These are phyloP conservation scores for Drosophila ficusphila DNA, from an alignment of 1,140 invertebrate species.

Conservation along the genomic window DNA sequence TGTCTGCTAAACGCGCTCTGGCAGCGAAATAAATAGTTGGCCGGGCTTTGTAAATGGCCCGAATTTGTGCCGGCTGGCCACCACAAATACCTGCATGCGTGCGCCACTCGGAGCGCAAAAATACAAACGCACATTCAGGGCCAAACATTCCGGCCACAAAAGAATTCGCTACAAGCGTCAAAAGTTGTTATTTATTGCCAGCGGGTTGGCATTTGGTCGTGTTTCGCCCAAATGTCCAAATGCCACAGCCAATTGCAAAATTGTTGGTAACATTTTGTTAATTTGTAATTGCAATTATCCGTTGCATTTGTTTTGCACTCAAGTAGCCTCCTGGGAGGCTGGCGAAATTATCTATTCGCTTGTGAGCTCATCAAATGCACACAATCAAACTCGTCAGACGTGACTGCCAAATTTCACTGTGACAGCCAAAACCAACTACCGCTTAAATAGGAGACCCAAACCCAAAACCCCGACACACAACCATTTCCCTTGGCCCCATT, in stretches of 20 bases:
- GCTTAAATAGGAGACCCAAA: not conserved
- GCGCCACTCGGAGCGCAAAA: slow-evolving; percentile 47
- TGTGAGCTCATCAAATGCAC: slow-evolving; percentile 55
- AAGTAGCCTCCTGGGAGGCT: slow-evolving; percentile 20
- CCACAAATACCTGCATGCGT: slow-evolving; percentile 63
- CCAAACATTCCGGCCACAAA: slow-evolving; percentile 56
- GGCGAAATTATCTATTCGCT: slow-evolving; percentile 51
- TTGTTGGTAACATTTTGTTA: slow-evolving; percentile 54
- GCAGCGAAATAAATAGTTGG: slow-evolving; percentile 63
- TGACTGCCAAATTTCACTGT: slow-evolving; percentile 11
- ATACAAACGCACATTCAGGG: slow-evolving; percentile 13
- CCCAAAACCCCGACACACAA: not conserved
- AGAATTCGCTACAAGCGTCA: slow-evolving; percentile 69
- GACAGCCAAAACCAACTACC: not conserved
- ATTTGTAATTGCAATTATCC: slow-evolving; percentile 63
- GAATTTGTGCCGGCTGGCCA: slow-evolving; percentile 29
- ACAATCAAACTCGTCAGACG: slow-evolving; percentile 35
- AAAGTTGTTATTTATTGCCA: slow-evolving; percentile 76
- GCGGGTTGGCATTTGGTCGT: slow-evolving; percentile 30
- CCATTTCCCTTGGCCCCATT: slow-evolving; percentile 1
- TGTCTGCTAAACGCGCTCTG: slow-evolving; percentile 77
- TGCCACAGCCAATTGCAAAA: slow-evolving; percentile 15
- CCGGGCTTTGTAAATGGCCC: slow-evolving; percentile 44
- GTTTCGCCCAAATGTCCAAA: slow-evolving; percentile 30
- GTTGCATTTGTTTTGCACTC: slow-evolving; percentile 24